Evolutionary conservation across 2,797 vertebrate species (phyloP).

Genomic region (Sebastes trivittatus): DNA sequence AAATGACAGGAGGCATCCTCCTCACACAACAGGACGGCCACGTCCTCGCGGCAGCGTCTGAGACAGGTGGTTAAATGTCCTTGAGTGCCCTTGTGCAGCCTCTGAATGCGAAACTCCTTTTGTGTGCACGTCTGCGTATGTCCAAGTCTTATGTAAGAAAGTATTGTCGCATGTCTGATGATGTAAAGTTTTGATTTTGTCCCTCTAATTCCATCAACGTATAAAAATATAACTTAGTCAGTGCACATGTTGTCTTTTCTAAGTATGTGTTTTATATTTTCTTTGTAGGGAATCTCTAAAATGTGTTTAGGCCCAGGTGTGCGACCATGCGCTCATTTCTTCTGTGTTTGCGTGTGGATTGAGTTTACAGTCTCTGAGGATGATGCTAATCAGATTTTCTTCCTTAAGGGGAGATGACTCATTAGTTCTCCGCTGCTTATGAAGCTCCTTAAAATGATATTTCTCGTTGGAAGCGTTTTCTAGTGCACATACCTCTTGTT

Average conservation of each 20-base stretch:
- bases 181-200: conserved; percentile 10
- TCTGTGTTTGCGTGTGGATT: conserved; percentile 44
- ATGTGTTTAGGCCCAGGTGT: conserved; percentile 20
- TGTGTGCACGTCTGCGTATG: not conserved
- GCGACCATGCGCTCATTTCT: conserved; percentile 19
- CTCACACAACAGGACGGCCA: conserved; percentile 51
- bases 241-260: not conserved
- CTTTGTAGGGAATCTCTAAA: conserved; percentile 1
- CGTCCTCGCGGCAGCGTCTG: conserved; percentile 44
- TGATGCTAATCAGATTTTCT: conserved; percentile 62
- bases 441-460: conserved; percentile 55
- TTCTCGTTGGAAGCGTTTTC: conserved; percentile 28
- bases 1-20: conserved; percentile 65
- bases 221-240: not conserved
- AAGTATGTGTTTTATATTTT: not conserved
- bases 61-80: conserved; percentile 70
- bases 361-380: conserved; percentile 46
- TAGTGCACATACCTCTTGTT: conserved; percentile 3
- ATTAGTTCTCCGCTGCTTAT: conserved; percentile 49
- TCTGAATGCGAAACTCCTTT: conserved; percentile 12
- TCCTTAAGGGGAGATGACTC: conserved; percentile 62
- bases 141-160: conserved; percentile 30
- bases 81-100: conserved; percentile 69
- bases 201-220: not conserved
- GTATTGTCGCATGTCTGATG: not conserved